Evolutionary conservation across 2,797 vertebrate species (phyloP), one percentile per base, ranked within the genome.

Genomic region (Ambastaia sidthimunki): DNA sequence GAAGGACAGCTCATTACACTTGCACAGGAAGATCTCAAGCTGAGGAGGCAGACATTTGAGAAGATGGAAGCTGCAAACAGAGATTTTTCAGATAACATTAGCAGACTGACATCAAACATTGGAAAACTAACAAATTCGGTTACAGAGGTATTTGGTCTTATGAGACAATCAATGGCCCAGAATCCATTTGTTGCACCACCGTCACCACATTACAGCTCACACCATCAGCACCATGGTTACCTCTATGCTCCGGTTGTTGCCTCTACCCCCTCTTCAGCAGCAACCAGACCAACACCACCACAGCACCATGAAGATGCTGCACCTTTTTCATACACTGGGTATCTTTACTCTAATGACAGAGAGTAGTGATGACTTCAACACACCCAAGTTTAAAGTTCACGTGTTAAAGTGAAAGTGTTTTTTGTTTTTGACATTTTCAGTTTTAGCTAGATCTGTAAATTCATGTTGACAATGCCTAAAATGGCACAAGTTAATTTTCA

Each of bases 41-140:
- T 63, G 7, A 65, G 31, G 18, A 41, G 34, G 62, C n/a, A 65
- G 9, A 65, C 34, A 41, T 65, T 41, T 65, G 62, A 41, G 34
- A 65, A 7, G 34, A 19, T 65, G 31, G 34, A 65, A 18, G 34
- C 34, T 41, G 34, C 34, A 65, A 65, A 65, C 34, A 65, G 10
- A 65, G 62, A 37, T 25, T 65, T 65, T 65, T 65, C 34, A 10
- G 34, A 65, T 16, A 65, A n/a, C n/a, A 41, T 19, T 65, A 18
- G 62, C 34, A 41, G 31, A 5, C 62, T 65, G 10, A 65, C 62
- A 3, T 63, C 16, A 37, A 65, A 65, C 34, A 41, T 65, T 37
- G 31, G 34, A n/a, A 63, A 63, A 63, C 3, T 4, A 31, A 63
- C 16, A 63, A 34, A 34, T 63, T 63, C 31, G 19, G 18, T 37